phyloP scores from a whole-genome alignment of 1,140 invertebrate genomes.

The Cephus cinctus region DNA sequence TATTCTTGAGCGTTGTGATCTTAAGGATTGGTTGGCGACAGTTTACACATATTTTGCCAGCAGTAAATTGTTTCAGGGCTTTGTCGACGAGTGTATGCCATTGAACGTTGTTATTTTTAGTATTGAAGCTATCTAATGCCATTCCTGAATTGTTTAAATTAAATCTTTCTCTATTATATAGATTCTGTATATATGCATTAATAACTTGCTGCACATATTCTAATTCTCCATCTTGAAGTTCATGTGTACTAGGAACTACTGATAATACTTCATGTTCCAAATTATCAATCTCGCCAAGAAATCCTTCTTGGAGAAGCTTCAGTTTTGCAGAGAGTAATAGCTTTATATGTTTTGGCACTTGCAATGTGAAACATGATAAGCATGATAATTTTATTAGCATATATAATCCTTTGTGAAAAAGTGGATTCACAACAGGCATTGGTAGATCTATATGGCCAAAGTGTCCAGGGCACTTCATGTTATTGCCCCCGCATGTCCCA shows the following conservation, averaged over 20 bases:
- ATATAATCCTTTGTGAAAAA: slow-evolving; percentile 78
- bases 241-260: not conserved
- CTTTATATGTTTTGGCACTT: slow-evolving; percentile 68
- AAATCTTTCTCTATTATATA: slow-evolving; percentile 29
- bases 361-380: slow-evolving; percentile 68
- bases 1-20: slow-evolving; percentile 63
- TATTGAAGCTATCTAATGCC: slow-evolving; percentile 21
- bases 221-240: slow-evolving; percentile 16
- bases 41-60: slow-evolving; percentile 61
- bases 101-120: slow-evolving; percentile 64
- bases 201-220: slow-evolving; percentile 32
- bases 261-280: slow-evolving; percentile 56
- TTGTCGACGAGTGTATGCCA: slow-evolving; percentile 62
- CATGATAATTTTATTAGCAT: slow-evolving; percentile 70
- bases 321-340: slow-evolving; percentile 72
- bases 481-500: slow-evolving; percentile 73
- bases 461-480: slow-evolving; percentile 84
- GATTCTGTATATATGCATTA: slow-evolving; percentile 29
- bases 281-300: slow-evolving; percentile 69
- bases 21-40: slow-evolving; percentile 63
- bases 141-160: slow-evolving; percentile 3
- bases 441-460: slow-evolving; percentile 94
- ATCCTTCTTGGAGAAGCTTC: slow-evolving; percentile 72
- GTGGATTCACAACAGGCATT: slow-evolving; percentile 86
- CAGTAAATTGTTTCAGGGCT: slow-evolving; percentile 58